Evolutionary conservation across 1,140 invertebrate genomes (phyloP).

Genomic region (Harlomillsia oculata): DNA sequence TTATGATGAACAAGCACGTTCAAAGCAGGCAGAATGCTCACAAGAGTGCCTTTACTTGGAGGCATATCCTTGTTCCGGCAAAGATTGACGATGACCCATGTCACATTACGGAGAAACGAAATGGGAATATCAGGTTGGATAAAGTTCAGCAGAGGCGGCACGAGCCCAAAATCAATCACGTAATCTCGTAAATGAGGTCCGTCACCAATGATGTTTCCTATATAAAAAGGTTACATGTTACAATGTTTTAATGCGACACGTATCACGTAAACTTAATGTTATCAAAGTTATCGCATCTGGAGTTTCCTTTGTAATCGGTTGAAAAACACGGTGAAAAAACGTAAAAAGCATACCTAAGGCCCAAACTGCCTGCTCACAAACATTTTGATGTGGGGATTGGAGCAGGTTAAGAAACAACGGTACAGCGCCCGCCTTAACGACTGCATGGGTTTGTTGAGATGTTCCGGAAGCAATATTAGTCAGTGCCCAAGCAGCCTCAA

Average conservation of each 20-base stretch:
- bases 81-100: slow-evolving; percentile 95
- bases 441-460: slow-evolving; percentile 88
- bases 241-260: no score
- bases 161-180: slow-evolving; percentile 81
- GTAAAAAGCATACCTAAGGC: slow-evolving; percentile 70
- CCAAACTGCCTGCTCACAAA: slow-evolving; percentile 99
- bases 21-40: slow-evolving; percentile 88
- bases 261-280: no score
- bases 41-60: slow-evolving; percentile 72
- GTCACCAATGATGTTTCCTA: slow-evolving; percentile 82
- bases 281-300: no score
- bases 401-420: slow-evolving; percentile 87
- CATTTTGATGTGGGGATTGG: slow-evolving; percentile 85
- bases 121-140: slow-evolving; percentile 89
- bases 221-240: slow-evolving; percentile 3
- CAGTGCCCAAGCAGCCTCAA: slow-evolving; percentile 97
- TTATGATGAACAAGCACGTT: slow-evolving; percentile 87
- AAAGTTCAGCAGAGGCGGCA: slow-evolving; percentile 76
- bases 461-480: slow-evolving; percentile 99
- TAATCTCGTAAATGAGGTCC: slow-evolving; percentile 81
- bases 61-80: slow-evolving; percentile 94
- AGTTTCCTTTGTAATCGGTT: no score
- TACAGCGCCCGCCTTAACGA: slow-evolving; percentile 87
- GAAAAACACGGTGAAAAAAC: no score
- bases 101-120: slow-evolving; percentile 88